phyloP scores from a whole-genome alignment of 2,113 vertebrate species.

The Bubalus kerabau region DNA sequence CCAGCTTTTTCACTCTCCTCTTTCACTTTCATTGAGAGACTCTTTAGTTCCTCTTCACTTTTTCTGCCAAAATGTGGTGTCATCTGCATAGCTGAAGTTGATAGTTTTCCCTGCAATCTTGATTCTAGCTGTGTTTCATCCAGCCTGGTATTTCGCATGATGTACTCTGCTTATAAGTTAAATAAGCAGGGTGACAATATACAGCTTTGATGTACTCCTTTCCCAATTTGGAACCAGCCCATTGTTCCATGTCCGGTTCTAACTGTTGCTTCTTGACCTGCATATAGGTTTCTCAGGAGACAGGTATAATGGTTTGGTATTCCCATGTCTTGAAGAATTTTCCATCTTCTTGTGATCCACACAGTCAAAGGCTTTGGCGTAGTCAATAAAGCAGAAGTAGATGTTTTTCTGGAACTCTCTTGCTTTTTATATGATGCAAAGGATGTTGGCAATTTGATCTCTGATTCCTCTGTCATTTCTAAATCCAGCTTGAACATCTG shows the following conservation, averaged over 20 bases:
- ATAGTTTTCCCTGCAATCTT: not conserved
- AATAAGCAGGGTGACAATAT: not conserved
- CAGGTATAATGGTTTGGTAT: not conserved
- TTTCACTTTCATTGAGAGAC: not conserved
- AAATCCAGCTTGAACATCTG: not conserved
- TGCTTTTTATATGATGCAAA: not conserved
- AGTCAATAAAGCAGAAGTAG: not conserved
- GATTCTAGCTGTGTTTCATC: not conserved
- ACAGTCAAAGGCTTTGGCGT: not conserved
- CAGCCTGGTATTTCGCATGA: not conserved
- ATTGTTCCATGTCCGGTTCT: not conserved
- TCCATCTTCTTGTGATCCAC: not conserved
- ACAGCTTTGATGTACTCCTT: not conserved
- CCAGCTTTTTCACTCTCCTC: not conserved
- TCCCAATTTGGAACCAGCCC: not conserved
- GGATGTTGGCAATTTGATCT: not conserved
- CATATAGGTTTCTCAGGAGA: not conserved
- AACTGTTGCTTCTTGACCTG: not conserved
- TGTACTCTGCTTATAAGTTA: not conserved
- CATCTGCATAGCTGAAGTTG: not conserved
- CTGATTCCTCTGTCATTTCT: not conserved
- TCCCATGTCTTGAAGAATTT: not conserved
- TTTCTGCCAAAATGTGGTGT: not conserved
- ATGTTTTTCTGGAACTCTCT: not conserved
- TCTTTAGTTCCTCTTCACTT: not conserved